These are phyloP conservation scores for Panorpa germanica DNA, from an alignment of 2,888 invertebrate genomes.

Conservation along the genomic window DNA sequence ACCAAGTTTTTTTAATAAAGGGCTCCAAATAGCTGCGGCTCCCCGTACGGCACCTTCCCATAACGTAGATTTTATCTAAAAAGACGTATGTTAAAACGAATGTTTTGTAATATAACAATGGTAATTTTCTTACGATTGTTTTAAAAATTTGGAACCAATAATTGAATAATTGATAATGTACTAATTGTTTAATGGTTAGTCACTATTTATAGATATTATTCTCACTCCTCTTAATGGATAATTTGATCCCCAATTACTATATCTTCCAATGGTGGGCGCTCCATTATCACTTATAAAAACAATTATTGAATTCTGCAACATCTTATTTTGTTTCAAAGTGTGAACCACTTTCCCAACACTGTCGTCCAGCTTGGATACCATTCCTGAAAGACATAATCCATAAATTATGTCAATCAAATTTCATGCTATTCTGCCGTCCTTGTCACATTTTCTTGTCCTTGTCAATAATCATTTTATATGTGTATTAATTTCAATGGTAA, in stretches of 20 bases:
- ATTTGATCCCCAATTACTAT: conserved; percentile 57
- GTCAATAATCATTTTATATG: too few species aligned
- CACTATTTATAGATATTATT: too few species aligned
- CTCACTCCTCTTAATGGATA: conserved; percentile 61
- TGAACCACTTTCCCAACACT: conserved; percentile 61
- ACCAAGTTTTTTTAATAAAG: conserved; percentile 31
- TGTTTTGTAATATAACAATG: too few species aligned
- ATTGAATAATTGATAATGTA: too few species aligned
- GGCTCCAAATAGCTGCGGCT: conserved; percentile 57
- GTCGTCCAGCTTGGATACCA: conserved; percentile 69
- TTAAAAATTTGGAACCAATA: too few species aligned
- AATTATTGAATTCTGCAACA: conserved; percentile 66
- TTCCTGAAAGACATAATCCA: conserved; percentile 51
- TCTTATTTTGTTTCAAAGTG: conserved; percentile 40
- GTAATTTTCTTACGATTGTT: too few species aligned
- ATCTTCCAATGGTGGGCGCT: conserved; percentile 51
- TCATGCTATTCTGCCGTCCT: too few species aligned
- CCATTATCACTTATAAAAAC: conserved; percentile 82
- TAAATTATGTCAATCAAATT: too few species aligned
- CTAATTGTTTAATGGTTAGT: too few species aligned
- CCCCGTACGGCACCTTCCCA: conserved; percentile 77
- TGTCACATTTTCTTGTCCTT: too few species aligned
- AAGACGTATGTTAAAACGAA: too few species aligned
- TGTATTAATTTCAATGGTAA: too few species aligned
- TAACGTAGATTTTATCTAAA: conserved; percentile 51